Base-by-base conservation (phyloP, 2,113 vertebrate genomes). In the Brienomyrus longianalis region DNA sequence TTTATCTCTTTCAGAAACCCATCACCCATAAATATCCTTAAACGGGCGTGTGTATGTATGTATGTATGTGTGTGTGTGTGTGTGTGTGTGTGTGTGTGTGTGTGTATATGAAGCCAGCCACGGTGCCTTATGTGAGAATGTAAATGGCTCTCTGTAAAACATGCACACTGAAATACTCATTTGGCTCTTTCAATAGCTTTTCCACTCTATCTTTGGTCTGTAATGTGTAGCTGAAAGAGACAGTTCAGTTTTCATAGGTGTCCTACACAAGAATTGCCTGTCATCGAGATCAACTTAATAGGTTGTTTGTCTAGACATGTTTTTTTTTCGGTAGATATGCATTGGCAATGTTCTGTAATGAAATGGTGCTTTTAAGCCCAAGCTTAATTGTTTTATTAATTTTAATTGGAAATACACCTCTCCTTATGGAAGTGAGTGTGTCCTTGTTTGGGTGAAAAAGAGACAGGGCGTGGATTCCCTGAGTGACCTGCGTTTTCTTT, bases 1-100 rank as follows among this genome's bases (percentile, higher is more conserved):
- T 43, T 47, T 86, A 31, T 90, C 52, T 47, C 74, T 85, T 35
- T 86, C 43, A 74, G 48, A 52, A 70, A 90, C 56, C 47, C 31
- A 88, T 90, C 89, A 89, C 91, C 91, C 88, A 89, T 77, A 92
- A 92, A 90, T 90, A 90, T 86, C 87, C 87, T 51, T 52, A 90
- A 83, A n/a, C 39, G 39, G 39, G 39, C 39, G 70, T 91, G 85
- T 86, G 88, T 56, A 56, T 83, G 89, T 89, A 90, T 88, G 89
- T 47, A 86, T 89, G 88, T 92, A 51, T 92, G 90, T 92, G 89
- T 89, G 3, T 23, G 2, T 59, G 23, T 39, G 39, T 39, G 39
- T 39, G 70, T 91, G 85, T 86, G 88, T 56, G 70, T 83, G 89
- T 89, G 90, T 88, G 89, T 47, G 88, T 89, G 88, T 92, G 56